Base-by-base conservation (phyloP, 92 coral and sea anemone species). In the Epizoanthus stellaris region DNA sequence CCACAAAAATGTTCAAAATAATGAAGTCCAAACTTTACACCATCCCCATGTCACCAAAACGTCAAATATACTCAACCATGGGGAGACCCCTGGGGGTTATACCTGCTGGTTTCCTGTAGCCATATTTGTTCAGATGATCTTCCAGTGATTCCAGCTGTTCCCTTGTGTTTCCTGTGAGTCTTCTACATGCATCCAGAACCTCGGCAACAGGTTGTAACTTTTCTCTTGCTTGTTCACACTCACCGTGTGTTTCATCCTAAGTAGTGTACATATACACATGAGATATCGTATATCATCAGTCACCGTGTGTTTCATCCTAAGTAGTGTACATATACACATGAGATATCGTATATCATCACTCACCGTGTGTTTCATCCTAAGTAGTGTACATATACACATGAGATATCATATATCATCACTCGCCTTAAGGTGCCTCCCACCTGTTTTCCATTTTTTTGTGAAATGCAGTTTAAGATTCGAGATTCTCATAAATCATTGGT, bases 61-160 rank as follows among this genome's bases (percentile, higher is more conserved):
- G 1, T 30, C 36, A 30, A 30, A 30, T 30, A 30, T 30, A 30
- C 36, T 30, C 1, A 1, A 30, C 36, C 36, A 9, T 52, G 14
- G 56, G 2, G 14, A 52, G 15, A 9, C 56, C 56, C 56, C 56
- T 52, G 56, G 56, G 56, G 56, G 12, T 52, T 52, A 67, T 16
- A 79, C 83, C 83, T 43, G 34, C 21, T 45, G 90, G 91, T 30
- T 76, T 88, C 59, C 38, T 80, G 82, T 92, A 94, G 7, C 98
- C 98, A 85, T 94, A 94, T 76, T 92, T 92, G n/a, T 58, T 85
- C 62, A 94, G 73, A 70, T 88, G 98, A 63, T 82, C 56, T 70
- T 92, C 93, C 17, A 94, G 85, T 5, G 86, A 91, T 20, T 90
- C 69, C n/a, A 88, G 84, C 23, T 90, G 87, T 54, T 85, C 80